Percentiles rank a stretch among this genome's conserved stretches.
Evolutionary conservation across 2,797 vertebrate genomes (phyloP).

Genomic region (Phyllotis vaccarum): DNA sequence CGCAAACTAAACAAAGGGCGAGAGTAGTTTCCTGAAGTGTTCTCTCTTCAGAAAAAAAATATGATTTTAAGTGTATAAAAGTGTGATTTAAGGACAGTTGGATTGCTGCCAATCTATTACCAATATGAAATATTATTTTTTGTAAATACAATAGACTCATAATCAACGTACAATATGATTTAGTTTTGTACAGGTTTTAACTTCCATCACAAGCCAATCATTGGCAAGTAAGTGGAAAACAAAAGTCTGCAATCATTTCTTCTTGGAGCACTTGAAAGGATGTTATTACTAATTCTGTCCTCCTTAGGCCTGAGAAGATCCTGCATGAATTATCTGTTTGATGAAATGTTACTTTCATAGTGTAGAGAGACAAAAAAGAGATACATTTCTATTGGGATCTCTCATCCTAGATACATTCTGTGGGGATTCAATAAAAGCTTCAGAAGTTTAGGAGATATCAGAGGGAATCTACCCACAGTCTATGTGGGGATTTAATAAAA

Average conservation of each 20-base stretch:
- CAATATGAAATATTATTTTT: not conserved
- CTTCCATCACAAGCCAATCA: not conserved
- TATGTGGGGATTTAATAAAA: too few relatives aligned
- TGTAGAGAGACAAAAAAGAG: not conserved
- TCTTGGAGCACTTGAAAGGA: not conserved
- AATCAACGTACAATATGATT: not conserved
- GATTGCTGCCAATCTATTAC: not conserved
- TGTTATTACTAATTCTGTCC: not conserved
- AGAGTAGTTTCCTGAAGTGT: not conserved
- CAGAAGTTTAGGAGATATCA: too few relatives aligned
- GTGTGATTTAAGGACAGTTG: not conserved
- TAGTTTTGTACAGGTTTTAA: not conserved
- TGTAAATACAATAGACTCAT: not conserved
- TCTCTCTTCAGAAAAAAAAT: not conserved
- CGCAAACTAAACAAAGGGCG: not conserved
- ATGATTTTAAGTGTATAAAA: not conserved
- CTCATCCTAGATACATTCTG: not conserved
- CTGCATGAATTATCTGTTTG: not conserved
- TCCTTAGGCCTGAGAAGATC: not conserved
- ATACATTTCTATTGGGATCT: not conserved
- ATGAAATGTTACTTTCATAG: not conserved
- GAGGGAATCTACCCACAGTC: too few relatives aligned
- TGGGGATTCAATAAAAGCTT: too few relatives aligned
- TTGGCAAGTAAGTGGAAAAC: not conserved
- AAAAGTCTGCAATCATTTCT: not conserved